Evolutionary conservation across 2,888 invertebrate species (phyloP).

Genomic region (Tipula confusa): DNA sequence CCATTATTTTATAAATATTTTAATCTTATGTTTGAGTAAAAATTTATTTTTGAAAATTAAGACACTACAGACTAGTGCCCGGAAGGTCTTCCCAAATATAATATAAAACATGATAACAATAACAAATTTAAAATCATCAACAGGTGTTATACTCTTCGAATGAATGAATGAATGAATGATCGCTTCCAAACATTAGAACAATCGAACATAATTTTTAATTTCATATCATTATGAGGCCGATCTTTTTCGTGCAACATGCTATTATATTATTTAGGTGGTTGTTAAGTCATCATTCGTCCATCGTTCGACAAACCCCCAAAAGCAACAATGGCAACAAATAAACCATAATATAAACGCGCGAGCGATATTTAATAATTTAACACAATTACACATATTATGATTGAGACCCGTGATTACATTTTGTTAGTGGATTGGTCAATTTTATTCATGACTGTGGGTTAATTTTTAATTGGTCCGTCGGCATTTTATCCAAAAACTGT

Average conservation of each 20-base stretch:
- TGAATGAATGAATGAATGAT: neutral
- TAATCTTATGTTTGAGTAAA: too few species aligned
- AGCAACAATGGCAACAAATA: neutral
- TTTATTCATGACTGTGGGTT: neutral
- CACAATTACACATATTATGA: neutral
- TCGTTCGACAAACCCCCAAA: neutral
- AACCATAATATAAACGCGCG: too few species aligned
- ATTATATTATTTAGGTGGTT: neutral
- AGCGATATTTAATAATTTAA: neutral
- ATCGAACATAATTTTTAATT: neutral
- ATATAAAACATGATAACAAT: neutral
- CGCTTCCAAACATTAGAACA: neutral
- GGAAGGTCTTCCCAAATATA: neutral
- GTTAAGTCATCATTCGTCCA: neutral
- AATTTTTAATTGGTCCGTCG: neutral
- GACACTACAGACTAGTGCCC: neutral
- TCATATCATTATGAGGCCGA: neutral
- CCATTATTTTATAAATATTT: too few species aligned
- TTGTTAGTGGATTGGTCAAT: neutral
- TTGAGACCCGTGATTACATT: neutral
- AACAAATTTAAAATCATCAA: neutral
- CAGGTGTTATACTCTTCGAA: neutral
- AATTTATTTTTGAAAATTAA: neutral
- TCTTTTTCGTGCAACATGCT: neutral
- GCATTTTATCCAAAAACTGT: neutral